phyloP scores from a whole-genome alignment of 2,113 vertebrate genomes.

The Takifugu bimaculatus region DNA sequence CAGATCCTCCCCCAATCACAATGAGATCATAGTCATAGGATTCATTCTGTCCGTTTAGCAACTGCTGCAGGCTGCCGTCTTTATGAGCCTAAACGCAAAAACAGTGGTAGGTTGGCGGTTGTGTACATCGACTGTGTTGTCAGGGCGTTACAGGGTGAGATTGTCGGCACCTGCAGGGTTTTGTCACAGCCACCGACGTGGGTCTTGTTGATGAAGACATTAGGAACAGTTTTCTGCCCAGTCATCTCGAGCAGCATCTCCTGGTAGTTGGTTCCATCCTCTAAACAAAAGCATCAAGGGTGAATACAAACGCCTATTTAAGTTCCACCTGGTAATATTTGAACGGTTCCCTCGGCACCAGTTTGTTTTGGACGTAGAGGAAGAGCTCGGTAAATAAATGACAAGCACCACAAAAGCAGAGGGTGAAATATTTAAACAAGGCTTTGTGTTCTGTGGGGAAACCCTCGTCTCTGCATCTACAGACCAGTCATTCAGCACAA shows the following conservation, averaged over 20 bases:
- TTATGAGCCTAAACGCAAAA: conserved; percentile 78
- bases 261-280: conserved; percentile 84
- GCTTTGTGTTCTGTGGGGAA: background rate
- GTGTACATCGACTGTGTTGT: background rate
- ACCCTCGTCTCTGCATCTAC: too few species aligned
- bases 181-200: conserved; percentile 90
- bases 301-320: background rate
- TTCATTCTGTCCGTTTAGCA: conserved; percentile 71
- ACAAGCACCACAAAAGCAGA: too few species aligned
- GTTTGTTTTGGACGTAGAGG: too few species aligned
- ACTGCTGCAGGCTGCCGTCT: conserved; percentile 83
- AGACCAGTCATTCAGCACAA: background rate
- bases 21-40: conserved; percentile 90
- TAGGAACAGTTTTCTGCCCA: conserved; percentile 90
- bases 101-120: background rate
- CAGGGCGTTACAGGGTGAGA: too few species aligned
- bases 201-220: conserved; percentile 90
- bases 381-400: background rate
- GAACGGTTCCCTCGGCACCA: too few species aligned
- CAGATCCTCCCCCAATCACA: conserved; percentile 92
- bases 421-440: background rate
- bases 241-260: conserved; percentile 86
- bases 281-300: conserved; percentile 59
- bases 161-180: conserved; percentile 80
- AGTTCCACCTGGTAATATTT: background rate